phyloP scores from a whole-genome alignment of 1,140 invertebrate genomes.

The Pemphigus obesinymphae region DNA sequence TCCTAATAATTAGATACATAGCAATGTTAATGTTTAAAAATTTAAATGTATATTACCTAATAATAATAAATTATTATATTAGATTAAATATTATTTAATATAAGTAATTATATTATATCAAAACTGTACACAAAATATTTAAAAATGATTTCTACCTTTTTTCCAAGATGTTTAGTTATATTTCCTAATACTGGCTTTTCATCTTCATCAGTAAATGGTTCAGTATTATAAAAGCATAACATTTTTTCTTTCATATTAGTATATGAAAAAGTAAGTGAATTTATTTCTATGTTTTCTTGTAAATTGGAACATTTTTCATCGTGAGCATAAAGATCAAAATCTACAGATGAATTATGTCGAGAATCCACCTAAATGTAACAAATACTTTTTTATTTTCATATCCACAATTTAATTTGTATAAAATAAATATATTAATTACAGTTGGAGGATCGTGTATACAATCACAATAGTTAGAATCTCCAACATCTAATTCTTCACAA shows the following conservation, averaged over 20 bases:
- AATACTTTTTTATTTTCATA: neutral
- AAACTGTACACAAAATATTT: neutral
- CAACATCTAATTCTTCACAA: neutral
- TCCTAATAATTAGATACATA: too few relatives aligned
- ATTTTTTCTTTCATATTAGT: conserved; percentile 21
- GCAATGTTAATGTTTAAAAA: too few relatives aligned
- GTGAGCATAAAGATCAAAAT: neutral
- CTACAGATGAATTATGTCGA: neutral
- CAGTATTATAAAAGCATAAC: neutral
- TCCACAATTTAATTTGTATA: neutral
- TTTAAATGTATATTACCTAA: too few relatives aligned
- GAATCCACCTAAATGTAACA: neutral
- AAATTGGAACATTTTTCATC: neutral
- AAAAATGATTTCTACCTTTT: neutral
- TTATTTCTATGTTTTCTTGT: neutral
- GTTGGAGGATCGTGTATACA: neutral
- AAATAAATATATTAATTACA: neutral
- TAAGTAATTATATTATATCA: too few relatives aligned
- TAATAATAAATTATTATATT: too few relatives aligned
- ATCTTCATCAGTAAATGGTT: conserved; percentile 13
- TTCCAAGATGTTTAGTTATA: neutral
- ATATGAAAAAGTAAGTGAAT: conserved; percentile 31
- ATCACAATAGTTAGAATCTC: conserved; percentile 24
- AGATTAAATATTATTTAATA: too few relatives aligned
- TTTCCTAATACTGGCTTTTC: neutral